Evolutionary conservation across 2,888 invertebrate genomes (phyloP).

Genomic region (Oligia fasciuncula): DNA sequence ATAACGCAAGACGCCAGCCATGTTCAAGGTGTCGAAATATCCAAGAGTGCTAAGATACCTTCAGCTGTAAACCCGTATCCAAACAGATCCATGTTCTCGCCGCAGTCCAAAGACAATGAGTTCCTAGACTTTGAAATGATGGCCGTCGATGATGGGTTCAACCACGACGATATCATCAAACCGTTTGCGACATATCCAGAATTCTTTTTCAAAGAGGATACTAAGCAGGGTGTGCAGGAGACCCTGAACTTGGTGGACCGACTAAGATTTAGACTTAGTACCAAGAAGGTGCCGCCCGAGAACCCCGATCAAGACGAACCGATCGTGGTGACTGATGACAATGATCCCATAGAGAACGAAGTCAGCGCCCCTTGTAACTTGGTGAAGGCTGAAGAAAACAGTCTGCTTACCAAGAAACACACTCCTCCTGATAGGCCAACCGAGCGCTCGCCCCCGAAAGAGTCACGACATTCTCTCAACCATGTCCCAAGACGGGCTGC

Average conservation of each 20-base stretch:
- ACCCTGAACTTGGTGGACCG: slow-evolving; percentile 96
- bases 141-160: slow-evolving; percentile 92
- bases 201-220: slow-evolving; percentile 93
- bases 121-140: slow-evolving; percentile 92
- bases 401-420: slow-evolving; percentile 66
- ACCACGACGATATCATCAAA: slow-evolving; percentile 91
- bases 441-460: slow-evolving; percentile 66
- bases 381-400: slow-evolving; percentile 72
- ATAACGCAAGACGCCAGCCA: slow-evolving; percentile 84
- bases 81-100: slow-evolving; percentile 93
- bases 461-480: slow-evolving; percentile 67
- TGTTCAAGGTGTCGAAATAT: slow-evolving; percentile 86
- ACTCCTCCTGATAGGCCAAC: slow-evolving; percentile 65
- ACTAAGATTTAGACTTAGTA: slow-evolving; percentile 92
- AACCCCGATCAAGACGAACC: slow-evolving; percentile 83
- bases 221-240: slow-evolving; percentile 94
- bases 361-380: slow-evolving; percentile 66
- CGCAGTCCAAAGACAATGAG: slow-evolving; percentile 92
- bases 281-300: slow-evolving; percentile 91
- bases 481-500: slow-evolving; percentile 66
- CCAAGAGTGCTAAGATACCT: slow-evolving; percentile 88
- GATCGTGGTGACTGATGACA: slow-evolving; percentile 66
- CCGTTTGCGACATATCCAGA: slow-evolving; percentile 92
- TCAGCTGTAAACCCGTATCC: slow-evolving; percentile 83
- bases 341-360: slow-evolving; percentile 72